Evolutionary conservation across 2,888 invertebrate species (phyloP), one percentile per base, ranked within the genome.

Genomic region (Drosophila borealis): DNA sequence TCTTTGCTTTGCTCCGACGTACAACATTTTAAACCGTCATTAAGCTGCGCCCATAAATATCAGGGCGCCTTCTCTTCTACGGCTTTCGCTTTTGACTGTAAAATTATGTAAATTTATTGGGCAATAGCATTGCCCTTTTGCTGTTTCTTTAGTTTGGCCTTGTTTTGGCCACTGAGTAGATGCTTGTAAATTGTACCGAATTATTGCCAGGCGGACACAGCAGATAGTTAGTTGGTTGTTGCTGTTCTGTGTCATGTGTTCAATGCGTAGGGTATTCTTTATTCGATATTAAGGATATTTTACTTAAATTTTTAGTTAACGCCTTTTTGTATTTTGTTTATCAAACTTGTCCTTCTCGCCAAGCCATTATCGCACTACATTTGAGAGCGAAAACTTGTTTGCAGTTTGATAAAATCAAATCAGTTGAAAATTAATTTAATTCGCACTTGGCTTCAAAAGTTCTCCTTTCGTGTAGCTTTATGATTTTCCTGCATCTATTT

Each of bases 371-470:
- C 14, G 37, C 42, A 44, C 29, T 49, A 56, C 53, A 70, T 57
- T 70, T 70, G 45, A 61, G 46, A 60, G 69, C 68, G 25, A 57
- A 79, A 79, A 74, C 65, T 81, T 87, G 72, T 66, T 57, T 67
- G 44, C 55, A 54, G 64, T 67, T 71, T 57, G 39, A 17, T 53
- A 73, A 70, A 80, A 81, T 81, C 86, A 88, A 88, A 85, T 88
- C 88, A 85, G 88, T 67, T 88, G 85, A 85, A 88, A 85, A 85
- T 85, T 88, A 85, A 88, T 88, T 88, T 85, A 85, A 85, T 88
- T 88, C 86, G 70, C 83, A 75, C 74, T 81, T 80, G 68, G 71
- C 63, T 65, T 62, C 63, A 34, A 82, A 85, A 88, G 56, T 81
- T 85, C 81, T 60, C 53, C 72, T 61, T 71, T 70, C 59, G 65